Evolutionary conservation across 1,140 invertebrate species (phyloP), one percentile per base, ranked within the genome.

Genomic region (Goniozus legneri): DNA sequence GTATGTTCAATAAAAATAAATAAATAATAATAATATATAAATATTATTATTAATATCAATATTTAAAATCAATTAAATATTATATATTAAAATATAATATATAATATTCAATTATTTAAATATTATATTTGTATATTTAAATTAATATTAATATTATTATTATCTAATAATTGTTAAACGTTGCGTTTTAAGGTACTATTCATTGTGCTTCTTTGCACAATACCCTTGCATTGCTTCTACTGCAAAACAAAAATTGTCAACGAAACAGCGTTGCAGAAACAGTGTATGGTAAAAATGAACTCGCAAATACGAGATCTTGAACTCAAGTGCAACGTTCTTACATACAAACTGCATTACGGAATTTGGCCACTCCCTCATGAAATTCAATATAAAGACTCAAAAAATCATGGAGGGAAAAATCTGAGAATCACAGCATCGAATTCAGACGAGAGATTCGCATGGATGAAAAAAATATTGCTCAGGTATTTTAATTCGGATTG

Each of bases 281-380:
- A 56, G 13, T 52, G 56, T 16, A 36, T 71, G 1, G 56, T 44
- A 14, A 50, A 52, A 41, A 44, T 71, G 7, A 54, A 48, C 24
- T 59, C 52, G 22, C 67, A 70, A 38, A 20, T 73, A 21, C 58
- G 66, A 16, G 64, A 68, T 39, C 50, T 73, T 0, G 69, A 71
- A 45, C 47, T 71, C 13, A 67, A 64, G 44, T 49, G 70, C 3
- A 69, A 71, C 40, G 56, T 73, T 22, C 16, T 73, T 12, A 67
- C 64, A 0, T 73, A 73, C 20, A 71, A 70, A 58, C 54, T 65
- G 34, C 69, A 69, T 35, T 71, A 73, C 21, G 70, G 67, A 4
- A 56, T 49, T 3, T 73, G 67, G 70, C 63, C 66, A 1, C 30
- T 62, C 12, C 50, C 56, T 20, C 40, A 62, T 31, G 51, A 64